phyloP scores from a whole-genome alignment of 37 sponge, comb jelly and placozoan genomes.

The Halisarca cf. caerulea region DNA sequence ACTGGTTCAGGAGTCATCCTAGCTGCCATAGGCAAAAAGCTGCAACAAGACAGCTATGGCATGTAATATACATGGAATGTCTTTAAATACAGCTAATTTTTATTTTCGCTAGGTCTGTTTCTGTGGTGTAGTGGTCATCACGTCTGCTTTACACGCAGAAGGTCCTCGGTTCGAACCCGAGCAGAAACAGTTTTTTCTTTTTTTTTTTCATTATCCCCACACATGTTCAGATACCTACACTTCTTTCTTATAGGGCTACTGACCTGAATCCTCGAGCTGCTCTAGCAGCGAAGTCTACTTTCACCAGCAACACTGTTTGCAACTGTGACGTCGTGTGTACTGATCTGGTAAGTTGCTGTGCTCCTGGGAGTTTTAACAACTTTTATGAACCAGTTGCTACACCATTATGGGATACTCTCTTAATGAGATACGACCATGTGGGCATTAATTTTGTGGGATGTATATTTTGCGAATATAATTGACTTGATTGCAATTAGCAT shows the following conservation, averaged over 20 bases:
- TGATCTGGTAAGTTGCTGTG: constrained; percentile 53
- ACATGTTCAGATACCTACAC: neutral
- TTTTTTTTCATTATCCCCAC: constrained; percentile 26
- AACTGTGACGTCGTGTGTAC: constrained; percentile 33
- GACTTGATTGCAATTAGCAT: no score
- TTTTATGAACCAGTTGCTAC: no score
- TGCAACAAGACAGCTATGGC: no score
- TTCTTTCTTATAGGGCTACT: constrained; percentile 32
- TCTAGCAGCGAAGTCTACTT: constrained; percentile 31
- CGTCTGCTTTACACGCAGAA: constrained; percentile 83
- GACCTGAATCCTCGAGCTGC: constrained; percentile 66
- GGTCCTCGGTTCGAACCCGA: constrained; percentile 75
- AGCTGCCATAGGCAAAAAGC: constrained; percentile 23
- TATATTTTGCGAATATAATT: no score
- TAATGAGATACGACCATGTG: no score
- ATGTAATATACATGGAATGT: no score
- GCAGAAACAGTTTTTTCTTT: constrained; percentile 32
- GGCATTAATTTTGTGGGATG: no score
- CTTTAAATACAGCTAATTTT: constrained; percentile 13
- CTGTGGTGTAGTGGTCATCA: constrained; percentile 77
- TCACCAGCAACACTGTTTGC: constrained; percentile 34
- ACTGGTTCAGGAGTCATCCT: constrained; percentile 76
- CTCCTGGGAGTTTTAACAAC: neutral
- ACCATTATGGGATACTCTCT: no score
- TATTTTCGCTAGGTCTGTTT: constrained; percentile 46